Percentiles rank a stretch among this genome's conserved stretches.
Evolutionary conservation across 2,888 invertebrate genomes (phyloP).

Genomic region (Drosophila yooni): DNA sequence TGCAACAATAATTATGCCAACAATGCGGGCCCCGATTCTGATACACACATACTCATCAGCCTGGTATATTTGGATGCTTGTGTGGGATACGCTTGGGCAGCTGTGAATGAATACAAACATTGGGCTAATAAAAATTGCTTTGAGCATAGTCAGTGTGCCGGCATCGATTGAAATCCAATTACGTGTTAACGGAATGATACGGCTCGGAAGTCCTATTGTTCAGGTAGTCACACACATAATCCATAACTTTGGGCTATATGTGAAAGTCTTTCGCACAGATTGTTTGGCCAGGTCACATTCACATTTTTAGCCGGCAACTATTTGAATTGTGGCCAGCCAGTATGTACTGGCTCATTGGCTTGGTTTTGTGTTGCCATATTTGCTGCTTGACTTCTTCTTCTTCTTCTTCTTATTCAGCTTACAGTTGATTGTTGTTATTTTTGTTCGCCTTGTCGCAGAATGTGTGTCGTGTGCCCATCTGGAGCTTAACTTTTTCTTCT

Average conservation of each 20-base stretch:
- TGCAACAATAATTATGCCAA: constrained; percentile 54
- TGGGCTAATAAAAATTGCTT: constrained; percentile 65
- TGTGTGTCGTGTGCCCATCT: constrained; percentile 23
- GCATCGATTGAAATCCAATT: constrained; percentile 69
- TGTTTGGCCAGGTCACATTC: constrained; percentile 66
- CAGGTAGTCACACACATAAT: constrained; percentile 38
- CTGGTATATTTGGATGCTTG: constrained; percentile 17
- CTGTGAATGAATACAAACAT: constrained; percentile 24
- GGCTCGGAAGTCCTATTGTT: constrained; percentile 6
- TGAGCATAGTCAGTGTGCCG: constrained; percentile 22
- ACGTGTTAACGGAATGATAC: constrained; percentile 13
- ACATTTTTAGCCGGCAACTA: constrained; percentile 6
- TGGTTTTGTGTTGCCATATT: constrained; percentile 46
- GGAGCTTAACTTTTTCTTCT: not conserved
- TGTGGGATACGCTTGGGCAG: constrained; percentile 11
- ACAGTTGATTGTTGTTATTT: constrained; percentile 25
- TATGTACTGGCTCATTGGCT: constrained; percentile 24
- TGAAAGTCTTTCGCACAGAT: constrained; percentile 21
- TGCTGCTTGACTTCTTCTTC: constrained; percentile 6
- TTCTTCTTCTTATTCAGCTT: not conserved
- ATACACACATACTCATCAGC: not conserved
- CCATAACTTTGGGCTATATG: constrained; percentile 8
- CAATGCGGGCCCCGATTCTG: not conserved
- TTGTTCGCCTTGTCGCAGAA: constrained; percentile 1
- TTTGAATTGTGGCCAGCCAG: constrained; percentile 3